Evolutionary conservation across 2,888 invertebrate genomes (phyloP), one percentile per base, ranked within the genome.

Genomic region (Brachyptera risi): DNA sequence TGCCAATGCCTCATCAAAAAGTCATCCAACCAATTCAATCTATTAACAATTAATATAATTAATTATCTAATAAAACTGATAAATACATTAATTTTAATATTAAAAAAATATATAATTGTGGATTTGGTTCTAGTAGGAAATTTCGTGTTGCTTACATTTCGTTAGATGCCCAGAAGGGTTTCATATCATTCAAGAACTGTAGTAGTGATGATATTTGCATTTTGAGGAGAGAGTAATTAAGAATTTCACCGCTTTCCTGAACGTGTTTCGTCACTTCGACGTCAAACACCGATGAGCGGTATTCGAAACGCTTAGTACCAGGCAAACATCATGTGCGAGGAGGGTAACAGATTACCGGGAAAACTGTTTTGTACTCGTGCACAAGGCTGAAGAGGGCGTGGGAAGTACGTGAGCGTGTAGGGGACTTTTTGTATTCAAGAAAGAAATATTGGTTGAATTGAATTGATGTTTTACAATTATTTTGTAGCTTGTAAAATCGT

Each of bases 201-300:
- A 7, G 31, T 31, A n/a, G n/a, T 44, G 44, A 44, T 11, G 3
- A 44, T 5, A n/a, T 44, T 44, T 19, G n/a, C 5, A 19, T 17
- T n/a, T n/a, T 21, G 21, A 44, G n/a, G 15, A 44, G 11, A 11
- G 11, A 44, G 9, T 44, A 4, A 40, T n/a, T n/a, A 44, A 44
- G 44, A 44, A 19, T 44, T 11, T 19, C 17, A 44, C 44, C 5
- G 44, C n/a, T 11, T 4, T 19, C 17, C n/a, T n/a, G 13, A 38
- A 38, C 40, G 40, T 38, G 40, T 44, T 19, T 19, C 21, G 44
- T 44, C 44, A 44, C 4, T 17, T 19, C 44, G 44, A 44, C 44
- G 44, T 44, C 44, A 44, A 44, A 31, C 44, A 44, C n/a, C 44
- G 21, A 21, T 44, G 44, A 44, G 44, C 44, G 44, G 44, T 44